Conservation (phyloP, 2,888 invertebrate species). For the Bembecia ichneumoniformis region DNA sequence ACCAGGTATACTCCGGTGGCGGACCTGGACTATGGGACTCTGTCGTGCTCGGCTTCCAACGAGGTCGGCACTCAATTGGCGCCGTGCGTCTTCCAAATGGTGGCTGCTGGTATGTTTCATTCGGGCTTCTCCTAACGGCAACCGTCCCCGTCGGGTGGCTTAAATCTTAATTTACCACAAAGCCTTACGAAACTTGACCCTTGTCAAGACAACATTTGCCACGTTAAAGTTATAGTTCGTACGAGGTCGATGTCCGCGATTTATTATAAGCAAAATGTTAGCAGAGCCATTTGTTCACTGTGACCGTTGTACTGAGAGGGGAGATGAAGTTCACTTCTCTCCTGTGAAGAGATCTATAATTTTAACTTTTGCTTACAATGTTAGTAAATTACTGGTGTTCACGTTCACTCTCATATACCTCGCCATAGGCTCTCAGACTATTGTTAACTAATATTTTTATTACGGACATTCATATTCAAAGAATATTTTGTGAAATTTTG, state of each 20-base stretch:
- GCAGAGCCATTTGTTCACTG: neutral
- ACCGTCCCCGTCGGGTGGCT: neutral
- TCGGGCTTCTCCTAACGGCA: neutral
- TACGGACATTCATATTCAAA: no score
- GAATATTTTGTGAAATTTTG: no score
- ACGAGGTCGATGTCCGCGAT: neutral
- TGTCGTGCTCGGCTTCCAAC: constrained; percentile 90
- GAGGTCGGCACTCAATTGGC: constrained; percentile 85
- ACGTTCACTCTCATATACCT: no score
- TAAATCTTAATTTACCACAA: neutral
- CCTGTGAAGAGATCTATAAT: no score
- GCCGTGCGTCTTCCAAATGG: constrained; percentile 91
- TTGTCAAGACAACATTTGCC: neutral
- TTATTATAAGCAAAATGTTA: neutral
- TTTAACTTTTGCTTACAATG: no score
- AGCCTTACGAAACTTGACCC: neutral
- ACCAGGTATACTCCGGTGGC: constrained; percentile 74
- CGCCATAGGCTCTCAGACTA: no score
- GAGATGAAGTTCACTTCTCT: no score
- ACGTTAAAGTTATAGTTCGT: neutral
- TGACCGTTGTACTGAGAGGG: neutral
- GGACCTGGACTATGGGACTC: constrained; percentile 87
- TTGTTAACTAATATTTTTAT: no score
- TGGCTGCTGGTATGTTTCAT: constrained; percentile 81
- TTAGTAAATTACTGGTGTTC: no score